Base-by-base conservation (phyloP, 1,140 invertebrate species). In the Antheraea mylitta region DNA sequence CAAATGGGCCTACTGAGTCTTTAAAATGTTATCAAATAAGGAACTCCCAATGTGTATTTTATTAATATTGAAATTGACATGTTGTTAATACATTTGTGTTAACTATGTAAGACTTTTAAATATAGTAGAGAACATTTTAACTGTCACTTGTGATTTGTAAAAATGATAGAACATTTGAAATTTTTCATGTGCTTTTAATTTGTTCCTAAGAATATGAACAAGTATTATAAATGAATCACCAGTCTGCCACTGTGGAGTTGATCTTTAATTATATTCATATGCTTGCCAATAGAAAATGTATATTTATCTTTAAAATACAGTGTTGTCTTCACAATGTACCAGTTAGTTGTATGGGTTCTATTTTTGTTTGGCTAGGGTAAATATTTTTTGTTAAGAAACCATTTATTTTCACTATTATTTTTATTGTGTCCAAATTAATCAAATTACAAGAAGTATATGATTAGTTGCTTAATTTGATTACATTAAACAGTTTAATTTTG, bases 251-350 rank as follows among this genome's bases (percentile, higher is more conserved):
- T 16, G 62, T 53, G 48, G 66, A 66, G 37, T 53, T 68, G 66
- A 66, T 48, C 30, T 72, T 69, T 69, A 67, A 72, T 72, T 72
- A 72, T 69, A 72, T 48, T 65, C 64, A 63, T 72, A 30, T 72
- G 71, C 67, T 66, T 72, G 67, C 67, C 67, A 72, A 69, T 60
- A 18, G 64, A 69, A 64, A 58, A 64, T 38, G 42, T 62, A 66
- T 53, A 69, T 69, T 66, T 38, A 58, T 67, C 19, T 65, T 72
- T 64, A 58, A 69, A 53, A 53, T 53, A 53, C 45, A 53, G 45
- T 53, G 16, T 53, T 53, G 16, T 53, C 45, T 53, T 53, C 11
- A 13, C 11, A 53, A 2, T 53, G 16, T 53, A 53, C 5, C 38
- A 42, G 7, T 42, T 11, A 53, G 13, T 53, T 53, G 45, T 53